Evolutionary conservation across 2,888 invertebrate genomes (phyloP), one percentile per base, ranked within the genome.

Genomic region (Brachypalpus laphriformis): DNA sequence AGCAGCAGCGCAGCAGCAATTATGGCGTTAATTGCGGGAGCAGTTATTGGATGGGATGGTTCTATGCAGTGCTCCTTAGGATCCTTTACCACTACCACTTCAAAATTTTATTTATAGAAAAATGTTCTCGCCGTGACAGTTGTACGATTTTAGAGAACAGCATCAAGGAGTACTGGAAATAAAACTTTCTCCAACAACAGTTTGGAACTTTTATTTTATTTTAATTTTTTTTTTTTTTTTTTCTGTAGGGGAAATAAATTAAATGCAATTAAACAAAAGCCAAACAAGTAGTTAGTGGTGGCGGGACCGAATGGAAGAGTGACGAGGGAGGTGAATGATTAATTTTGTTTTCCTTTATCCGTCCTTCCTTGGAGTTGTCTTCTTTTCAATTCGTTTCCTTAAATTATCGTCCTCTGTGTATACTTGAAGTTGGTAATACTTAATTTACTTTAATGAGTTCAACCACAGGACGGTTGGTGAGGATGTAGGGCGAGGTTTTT

Each of bases 361-460:
- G 54, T 77, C 56, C 71, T 71, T 63, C 56, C 54, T 70, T 63
- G 20, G 16, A 65, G 71, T 71, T 71, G 78, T 65, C 63, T 78
- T 63, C 71, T 42, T 63, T 78, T 71, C 78, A 71, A 78, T 78
- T 63, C 63, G 63, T 45, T 63, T 45, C 71, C 57, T 61, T 61
- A 34, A 28, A 40, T 20, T 47, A 57, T 54, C 37, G 47, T 65
- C 56, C 18, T 40, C 16, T 54, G 56, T 54, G 45, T 56, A 65
- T 47, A 56, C 63, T 70, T 56, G 37, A 63, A 77, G 59, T 77
- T 77, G 68, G 68, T 59, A 68, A 68, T 77, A 42, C 70, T 77
- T 77, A 77, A 77, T 78, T 78, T 71, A 71, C 63, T 78, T 78
- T 78, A 78, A 78, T 78, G 71, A 78, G 63, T 78, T 40, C 54